Percentiles rank a stretch among this genome's conserved stretches.
phyloP scores from a whole-genome alignment of 2,888 invertebrate genomes.

The Volucella inflata region DNA sequence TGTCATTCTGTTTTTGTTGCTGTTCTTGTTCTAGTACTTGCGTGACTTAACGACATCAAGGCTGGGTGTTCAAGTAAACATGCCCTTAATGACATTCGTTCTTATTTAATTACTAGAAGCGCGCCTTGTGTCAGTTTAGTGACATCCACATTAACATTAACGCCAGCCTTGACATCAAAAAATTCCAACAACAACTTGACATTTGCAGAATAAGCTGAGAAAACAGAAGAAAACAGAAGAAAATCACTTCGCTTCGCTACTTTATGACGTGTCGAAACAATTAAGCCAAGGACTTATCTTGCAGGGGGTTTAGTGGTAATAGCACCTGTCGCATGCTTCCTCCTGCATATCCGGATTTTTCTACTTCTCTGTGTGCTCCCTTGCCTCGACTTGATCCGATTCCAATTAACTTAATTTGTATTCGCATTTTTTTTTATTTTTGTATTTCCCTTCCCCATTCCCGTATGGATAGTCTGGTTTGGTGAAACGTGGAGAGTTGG shows the following conservation, averaged over 20 bases:
- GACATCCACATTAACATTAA: conserved; percentile 25
- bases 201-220: conserved; percentile 17
- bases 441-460: not conserved
- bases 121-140: conserved; percentile 10
- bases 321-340: conserved; percentile 60
- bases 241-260: conserved; percentile 9
- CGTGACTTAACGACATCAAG: conserved; percentile 57
- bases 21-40: conserved; percentile 13
- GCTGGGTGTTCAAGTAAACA: conserved; percentile 32
- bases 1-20: not conserved
- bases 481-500: conserved; percentile 1
- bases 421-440: conserved; percentile 34
- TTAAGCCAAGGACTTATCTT: conserved; percentile 56
- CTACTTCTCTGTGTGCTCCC: not conserved
- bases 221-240: not conserved
- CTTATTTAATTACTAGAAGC: conserved; percentile 62
- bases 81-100: conserved; percentile 56
- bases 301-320: conserved; percentile 29
- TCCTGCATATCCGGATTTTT: not conserved
- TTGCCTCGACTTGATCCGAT: conserved; percentile 63
- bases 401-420: conserved; percentile 70
- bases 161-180: too few relatives aligned
- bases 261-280: conserved; percentile 61
- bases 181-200: conserved; percentile 4
- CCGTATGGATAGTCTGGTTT: not conserved